Evolutionary conservation across 2,888 invertebrate genomes (phyloP), one percentile per base, ranked within the genome.

Genomic region (Himalopsyche tibetana): DNA sequence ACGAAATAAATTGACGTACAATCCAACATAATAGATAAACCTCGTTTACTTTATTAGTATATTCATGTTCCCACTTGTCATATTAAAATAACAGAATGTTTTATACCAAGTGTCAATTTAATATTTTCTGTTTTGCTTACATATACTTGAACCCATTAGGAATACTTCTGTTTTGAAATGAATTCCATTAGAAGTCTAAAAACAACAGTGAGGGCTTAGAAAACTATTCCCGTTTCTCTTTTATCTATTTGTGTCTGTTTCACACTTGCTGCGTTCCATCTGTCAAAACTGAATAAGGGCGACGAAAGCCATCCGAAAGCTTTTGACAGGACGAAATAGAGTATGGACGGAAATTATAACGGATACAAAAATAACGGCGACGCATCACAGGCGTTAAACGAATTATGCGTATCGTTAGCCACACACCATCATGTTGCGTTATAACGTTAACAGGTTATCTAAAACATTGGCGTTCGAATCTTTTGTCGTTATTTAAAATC

Each of bases 351-450:
- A 74, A 74, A 74, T 74, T 74, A 74, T 38, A 74, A 74, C 74
- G 36, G 74, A 74, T 74, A 74, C 74, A 11, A 74, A 74, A 74
- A 74, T 74, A 74, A 15, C 74, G 74, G 38, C 38, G 74, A 74
- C 74, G 74, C 74, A 74, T 74, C 74, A 38, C 28, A 74, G 36
- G 74, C 74, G 74, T 74, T 74, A 74, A 74, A 74, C 74, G 74
- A 74, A 74, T 74, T 38, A 74, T 74, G 28, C 74, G 38, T 74
- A 38, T 74, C 74, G 74, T 74, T 74, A 74, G 74, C 74, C 74
- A 12, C 74, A 74, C 51, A 45, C 2, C 45, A 51, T 4, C 51
- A 45, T 8, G 9, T 69, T 19, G 28, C 69, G 36, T 69, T 36
- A 28, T 63, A 63, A 38, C 38, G 38, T 38, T 12, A 36, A 5